Percentiles rank a stretch among this genome's conserved stretches.
Conservation (phyloP, 2,888 invertebrate genomes). For the Acronicta psi region DNA sequence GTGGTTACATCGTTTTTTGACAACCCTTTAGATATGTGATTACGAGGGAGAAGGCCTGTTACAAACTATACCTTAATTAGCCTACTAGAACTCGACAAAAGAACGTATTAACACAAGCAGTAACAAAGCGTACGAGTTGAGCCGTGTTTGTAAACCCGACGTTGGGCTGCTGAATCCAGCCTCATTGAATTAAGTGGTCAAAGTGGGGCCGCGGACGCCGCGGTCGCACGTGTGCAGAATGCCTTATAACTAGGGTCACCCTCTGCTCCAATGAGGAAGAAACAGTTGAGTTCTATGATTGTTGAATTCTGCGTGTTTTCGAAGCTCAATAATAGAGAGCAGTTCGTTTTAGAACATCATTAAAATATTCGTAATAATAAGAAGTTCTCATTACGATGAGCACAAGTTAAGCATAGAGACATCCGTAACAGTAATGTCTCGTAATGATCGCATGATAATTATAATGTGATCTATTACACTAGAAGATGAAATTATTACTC, state of each 20-base stretch:
- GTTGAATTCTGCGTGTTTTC: slow-evolving; percentile 5
- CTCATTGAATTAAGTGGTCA: slow-evolving; percentile 79
- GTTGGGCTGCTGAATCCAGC: slow-evolving; percentile 63
- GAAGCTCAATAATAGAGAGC: no score
- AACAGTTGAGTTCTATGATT: slow-evolving; percentile 2
- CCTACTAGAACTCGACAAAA: slow-evolving; percentile 46
- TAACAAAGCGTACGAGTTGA: slow-evolving; percentile 60
- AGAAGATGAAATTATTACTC: no score
- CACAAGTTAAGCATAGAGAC: slow-evolving; percentile 8
- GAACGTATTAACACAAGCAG: slow-evolving; percentile 52
- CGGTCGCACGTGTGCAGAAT: slow-evolving; percentile 71
- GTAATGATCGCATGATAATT: no score
- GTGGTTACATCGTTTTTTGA: background rate
- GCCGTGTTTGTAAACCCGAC: slow-evolving; percentile 66
- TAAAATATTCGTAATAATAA: no score
- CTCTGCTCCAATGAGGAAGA: slow-evolving; percentile 7
- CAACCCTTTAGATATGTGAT: slow-evolving; percentile 19
- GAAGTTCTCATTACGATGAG: no score
- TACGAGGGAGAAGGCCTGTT: slow-evolving; percentile 21
- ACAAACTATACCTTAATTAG: slow-evolving; percentile 48
- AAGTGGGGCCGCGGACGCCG: slow-evolving; percentile 66
- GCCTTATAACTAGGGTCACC: slow-evolving; percentile 57
- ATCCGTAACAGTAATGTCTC: no score
- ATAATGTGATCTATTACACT: no score
- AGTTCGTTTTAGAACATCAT: no score